phyloP scores from a whole-genome alignment of 2,113 vertebrate species.

The Cynopterus brachyotis region DNA sequence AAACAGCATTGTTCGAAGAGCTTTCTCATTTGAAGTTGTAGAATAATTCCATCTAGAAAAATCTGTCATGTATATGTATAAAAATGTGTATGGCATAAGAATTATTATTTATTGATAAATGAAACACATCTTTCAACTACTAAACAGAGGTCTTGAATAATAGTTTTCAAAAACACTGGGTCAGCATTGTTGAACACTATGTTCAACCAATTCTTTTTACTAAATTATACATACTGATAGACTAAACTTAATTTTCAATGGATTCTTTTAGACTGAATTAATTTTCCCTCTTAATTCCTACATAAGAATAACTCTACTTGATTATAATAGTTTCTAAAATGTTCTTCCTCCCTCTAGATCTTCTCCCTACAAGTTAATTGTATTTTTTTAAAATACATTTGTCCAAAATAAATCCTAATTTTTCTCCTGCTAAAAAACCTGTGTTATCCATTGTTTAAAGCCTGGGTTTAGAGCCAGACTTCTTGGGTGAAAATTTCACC shows the following conservation, averaged over 20 bases:
- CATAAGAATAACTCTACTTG: neutral
- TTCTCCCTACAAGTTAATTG: neutral
- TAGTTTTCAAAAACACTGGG: slow-evolving; percentile 36
- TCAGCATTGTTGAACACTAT: neutral
- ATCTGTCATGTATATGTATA: slow-evolving; percentile 70
- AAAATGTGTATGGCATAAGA: neutral
- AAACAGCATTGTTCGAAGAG: slow-evolving; percentile 30
- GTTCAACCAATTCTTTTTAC: slow-evolving; percentile 22
- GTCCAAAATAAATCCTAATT: slow-evolving; percentile 21
- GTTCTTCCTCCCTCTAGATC: neutral
- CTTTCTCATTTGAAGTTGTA: slow-evolving; percentile 62
- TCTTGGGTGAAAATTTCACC: neutral
- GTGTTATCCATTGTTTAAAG: slow-evolving; percentile 5
- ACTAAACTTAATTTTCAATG: slow-evolving; percentile 48
- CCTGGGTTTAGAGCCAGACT: neutral
- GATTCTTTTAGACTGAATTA: neutral
- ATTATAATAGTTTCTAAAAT: slow-evolving; percentile 42
- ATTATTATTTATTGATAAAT: slow-evolving; percentile 10
- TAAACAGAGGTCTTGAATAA: slow-evolving; percentile 45
- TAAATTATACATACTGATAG: neutral
- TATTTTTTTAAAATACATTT: neutral
- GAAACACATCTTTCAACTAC: slow-evolving; percentile 44
- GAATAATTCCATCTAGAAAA: slow-evolving; percentile 74
- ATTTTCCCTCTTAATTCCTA: slow-evolving; percentile 45
- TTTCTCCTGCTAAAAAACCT: slow-evolving; percentile 15